Conservation (phyloP, 2,113 vertebrate genomes). For the Anguilla rostrata region DNA sequence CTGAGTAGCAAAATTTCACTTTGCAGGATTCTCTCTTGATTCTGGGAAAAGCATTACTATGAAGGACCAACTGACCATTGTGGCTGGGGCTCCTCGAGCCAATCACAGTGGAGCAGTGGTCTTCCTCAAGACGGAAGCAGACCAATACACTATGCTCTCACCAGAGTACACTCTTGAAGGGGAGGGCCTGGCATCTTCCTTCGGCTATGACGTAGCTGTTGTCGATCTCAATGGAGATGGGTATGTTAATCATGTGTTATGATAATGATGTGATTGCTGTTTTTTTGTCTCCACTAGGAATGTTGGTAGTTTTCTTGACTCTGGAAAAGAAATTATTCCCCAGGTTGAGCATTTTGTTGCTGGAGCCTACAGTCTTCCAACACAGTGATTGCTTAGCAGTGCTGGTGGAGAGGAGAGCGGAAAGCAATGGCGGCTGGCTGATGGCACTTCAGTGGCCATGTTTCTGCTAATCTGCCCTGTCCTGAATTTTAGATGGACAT, state of each 20-base stretch:
- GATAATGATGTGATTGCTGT: neutral
- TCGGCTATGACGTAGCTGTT: slow-evolving; percentile 92
- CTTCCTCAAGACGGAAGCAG: slow-evolving; percentile 71
- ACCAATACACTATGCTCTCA: slow-evolving; percentile 51
- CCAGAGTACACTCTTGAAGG: slow-evolving; percentile 82
- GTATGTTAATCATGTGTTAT: slow-evolving; percentile 62
- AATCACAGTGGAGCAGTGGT: slow-evolving; percentile 91
- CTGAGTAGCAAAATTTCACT: neutral
- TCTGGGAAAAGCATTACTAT: slow-evolving; percentile 79
- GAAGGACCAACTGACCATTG: slow-evolving; percentile 83
- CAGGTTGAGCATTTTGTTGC: too few species aligned
- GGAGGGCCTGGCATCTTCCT: slow-evolving; percentile 91
- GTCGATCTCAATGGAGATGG: slow-evolving; percentile 88
- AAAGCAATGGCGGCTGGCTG: too few species aligned
- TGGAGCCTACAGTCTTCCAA: too few species aligned
- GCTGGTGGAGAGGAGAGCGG: too few species aligned
- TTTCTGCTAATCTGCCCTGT: too few species aligned
- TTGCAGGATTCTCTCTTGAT: slow-evolving; percentile 90
- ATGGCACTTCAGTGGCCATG: too few species aligned
- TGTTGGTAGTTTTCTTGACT: too few species aligned
- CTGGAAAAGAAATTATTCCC: too few species aligned
- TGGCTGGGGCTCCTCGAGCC: slow-evolving; percentile 92
- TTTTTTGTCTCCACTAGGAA: neutral
- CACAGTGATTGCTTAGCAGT: too few species aligned
- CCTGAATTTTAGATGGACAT: too few species aligned